phyloP scores from a whole-genome alignment of 2,113 vertebrate genomes.

The Pygoscelis antarcticus region DNA sequence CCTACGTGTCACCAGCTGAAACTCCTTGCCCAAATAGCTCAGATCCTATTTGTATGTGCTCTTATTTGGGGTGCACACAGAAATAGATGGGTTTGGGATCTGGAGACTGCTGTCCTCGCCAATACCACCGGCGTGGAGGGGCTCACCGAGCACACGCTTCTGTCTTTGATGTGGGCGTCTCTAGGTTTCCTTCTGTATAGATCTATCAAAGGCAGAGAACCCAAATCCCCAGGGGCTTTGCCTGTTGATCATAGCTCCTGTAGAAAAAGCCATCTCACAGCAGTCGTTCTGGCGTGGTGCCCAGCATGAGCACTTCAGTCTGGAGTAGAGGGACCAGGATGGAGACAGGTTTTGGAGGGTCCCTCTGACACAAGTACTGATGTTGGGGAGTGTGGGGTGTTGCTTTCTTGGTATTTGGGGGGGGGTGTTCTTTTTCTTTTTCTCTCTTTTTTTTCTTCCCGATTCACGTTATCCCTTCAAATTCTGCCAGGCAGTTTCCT shows the following conservation, averaged over 20 bases:
- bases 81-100: background rate
- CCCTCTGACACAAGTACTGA: background rate
- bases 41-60: background rate
- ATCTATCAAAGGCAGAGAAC: background rate
- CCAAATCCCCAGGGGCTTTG: background rate
- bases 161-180: background rate
- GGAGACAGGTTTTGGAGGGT: background rate
- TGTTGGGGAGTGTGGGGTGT: background rate
- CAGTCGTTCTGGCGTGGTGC: background rate
- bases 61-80: background rate
- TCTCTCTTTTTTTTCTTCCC: background rate
- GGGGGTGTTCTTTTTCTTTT: too few species aligned
- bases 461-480: background rate
- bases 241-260: background rate
- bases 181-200: background rate
- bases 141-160: background rate
- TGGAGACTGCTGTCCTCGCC: background rate
- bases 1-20: background rate
- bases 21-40: background rate
- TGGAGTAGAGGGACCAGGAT: background rate
- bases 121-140: background rate
- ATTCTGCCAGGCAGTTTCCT: background rate
- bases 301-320: background rate
- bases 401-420: background rate
- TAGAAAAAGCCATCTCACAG: background rate